A percentile compares a stretch with the other conserved stretches of the same genome.
Conservation (phyloP, 2,888 invertebrate genomes). For the Lasioglossum calceatum region DNA sequence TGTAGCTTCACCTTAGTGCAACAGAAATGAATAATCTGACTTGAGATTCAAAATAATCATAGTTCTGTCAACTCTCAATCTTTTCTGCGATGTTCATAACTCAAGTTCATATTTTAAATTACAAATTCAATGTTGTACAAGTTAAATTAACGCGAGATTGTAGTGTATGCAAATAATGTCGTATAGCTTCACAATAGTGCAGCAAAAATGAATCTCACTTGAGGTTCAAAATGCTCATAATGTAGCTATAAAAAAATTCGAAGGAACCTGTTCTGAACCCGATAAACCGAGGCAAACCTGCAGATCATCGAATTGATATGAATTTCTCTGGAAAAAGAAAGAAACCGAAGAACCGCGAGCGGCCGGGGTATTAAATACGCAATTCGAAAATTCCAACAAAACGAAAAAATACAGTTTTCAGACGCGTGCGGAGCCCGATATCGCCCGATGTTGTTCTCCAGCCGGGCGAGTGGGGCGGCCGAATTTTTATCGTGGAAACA, state of each 20-base stretch:
- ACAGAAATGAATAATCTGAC: no score
- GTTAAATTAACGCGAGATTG: no score
- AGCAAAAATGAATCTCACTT: no score
- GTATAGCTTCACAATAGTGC: no score
- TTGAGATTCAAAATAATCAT: no score
- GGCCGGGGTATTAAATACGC: neutral
- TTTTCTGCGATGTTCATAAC: neutral
- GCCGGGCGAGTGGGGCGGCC: neutral
- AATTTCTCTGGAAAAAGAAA: neutral
- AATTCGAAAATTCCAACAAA: neutral
- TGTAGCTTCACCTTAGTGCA: no score
- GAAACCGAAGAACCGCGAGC: neutral
- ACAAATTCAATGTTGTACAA: no score
- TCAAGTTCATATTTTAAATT: no score
- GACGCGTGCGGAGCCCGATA: slow-evolving; percentile 46
- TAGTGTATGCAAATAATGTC: no score
- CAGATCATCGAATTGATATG: neutral
- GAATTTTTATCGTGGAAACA: slow-evolving; percentile 61
- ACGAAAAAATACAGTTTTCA: neutral
- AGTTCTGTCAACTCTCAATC: neutral
- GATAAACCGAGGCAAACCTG: neutral
- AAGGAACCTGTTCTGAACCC: no score
- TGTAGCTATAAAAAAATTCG: no score
- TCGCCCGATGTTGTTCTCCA: slow-evolving; percentile 37
- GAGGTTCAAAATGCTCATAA: no score